phyloP scores from a whole-genome alignment of 2,888 invertebrate genomes.

The Meliscaeva auricollis region DNA sequence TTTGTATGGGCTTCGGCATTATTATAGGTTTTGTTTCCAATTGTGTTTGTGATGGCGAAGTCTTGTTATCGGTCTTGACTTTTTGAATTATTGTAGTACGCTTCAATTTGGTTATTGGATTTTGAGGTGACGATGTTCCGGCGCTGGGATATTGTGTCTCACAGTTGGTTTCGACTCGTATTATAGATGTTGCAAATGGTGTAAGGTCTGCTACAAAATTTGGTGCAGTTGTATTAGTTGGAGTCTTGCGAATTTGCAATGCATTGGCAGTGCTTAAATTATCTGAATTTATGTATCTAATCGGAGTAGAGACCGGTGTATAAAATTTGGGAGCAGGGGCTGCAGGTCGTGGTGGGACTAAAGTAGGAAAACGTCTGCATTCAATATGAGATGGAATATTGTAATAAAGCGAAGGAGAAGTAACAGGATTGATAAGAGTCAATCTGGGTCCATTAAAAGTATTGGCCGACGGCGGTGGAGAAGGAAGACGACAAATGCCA shows the following conservation, averaged over 20 bases:
- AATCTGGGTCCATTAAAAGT: neutral
- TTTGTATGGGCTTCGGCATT: neutral
- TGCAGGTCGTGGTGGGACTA: neutral
- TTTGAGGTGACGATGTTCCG: neutral
- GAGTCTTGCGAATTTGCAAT: neutral
- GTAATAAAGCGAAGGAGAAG: neutral
- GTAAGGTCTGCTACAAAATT: conserved; percentile 24
- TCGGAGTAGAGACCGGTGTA: neutral
- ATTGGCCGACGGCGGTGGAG: neutral
- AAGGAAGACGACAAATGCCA: conserved; percentile 4
- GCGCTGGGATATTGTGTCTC: conserved; percentile 14
- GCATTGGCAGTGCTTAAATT: neutral
- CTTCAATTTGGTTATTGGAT: conserved; percentile 15
- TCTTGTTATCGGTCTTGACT: conserved; percentile 10
- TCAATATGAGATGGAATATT: conserved; percentile 7
- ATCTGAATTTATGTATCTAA: conserved; percentile 10
- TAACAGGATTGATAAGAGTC: neutral
- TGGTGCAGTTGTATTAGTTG: neutral
- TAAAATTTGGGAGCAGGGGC: neutral
- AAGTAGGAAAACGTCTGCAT: neutral
- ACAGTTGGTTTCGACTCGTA: conserved; percentile 61
- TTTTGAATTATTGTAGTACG: conserved; percentile 65
- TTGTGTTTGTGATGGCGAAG: neutral
- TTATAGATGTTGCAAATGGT: conserved; percentile 69
- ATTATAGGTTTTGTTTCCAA: neutral